Evolutionary conservation across 2,113 vertebrate genomes (phyloP).

Genomic region (Catharus minimus): DNA sequence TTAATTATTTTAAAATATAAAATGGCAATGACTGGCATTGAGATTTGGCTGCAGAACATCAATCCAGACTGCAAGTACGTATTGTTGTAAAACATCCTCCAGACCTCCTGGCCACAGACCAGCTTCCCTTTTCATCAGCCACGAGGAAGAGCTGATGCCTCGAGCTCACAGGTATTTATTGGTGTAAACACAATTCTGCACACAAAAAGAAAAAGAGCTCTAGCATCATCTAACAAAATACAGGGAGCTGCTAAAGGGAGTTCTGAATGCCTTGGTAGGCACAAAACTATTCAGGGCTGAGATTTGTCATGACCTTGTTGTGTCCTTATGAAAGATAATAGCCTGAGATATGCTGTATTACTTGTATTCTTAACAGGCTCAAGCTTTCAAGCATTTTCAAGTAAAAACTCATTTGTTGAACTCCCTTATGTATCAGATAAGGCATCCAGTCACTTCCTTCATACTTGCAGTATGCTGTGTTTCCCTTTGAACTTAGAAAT

Average conservation of each 20-base stretch:
- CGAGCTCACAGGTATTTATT: background rate
- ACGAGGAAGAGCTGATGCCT: background rate
- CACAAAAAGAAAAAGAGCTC: background rate
- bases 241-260: background rate
- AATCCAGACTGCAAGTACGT: background rate
- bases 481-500: background rate
- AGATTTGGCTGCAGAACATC: background rate
- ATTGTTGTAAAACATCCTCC: background rate
- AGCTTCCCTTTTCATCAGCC: background rate
- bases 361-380: background rate
- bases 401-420: background rate
- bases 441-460: background rate
- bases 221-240: background rate
- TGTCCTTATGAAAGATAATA: background rate
- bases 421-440: background rate
- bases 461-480: background rate
- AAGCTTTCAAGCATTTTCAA: background rate
- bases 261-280: background rate
- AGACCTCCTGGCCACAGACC: background rate
- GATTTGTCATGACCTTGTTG: background rate
- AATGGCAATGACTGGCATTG: background rate
- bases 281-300: background rate
- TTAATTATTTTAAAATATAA: background rate
- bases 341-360: background rate
- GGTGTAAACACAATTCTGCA: background rate